Conservation (phyloP, 2,113 vertebrate genomes). For the Eclectus roratus region DNA sequence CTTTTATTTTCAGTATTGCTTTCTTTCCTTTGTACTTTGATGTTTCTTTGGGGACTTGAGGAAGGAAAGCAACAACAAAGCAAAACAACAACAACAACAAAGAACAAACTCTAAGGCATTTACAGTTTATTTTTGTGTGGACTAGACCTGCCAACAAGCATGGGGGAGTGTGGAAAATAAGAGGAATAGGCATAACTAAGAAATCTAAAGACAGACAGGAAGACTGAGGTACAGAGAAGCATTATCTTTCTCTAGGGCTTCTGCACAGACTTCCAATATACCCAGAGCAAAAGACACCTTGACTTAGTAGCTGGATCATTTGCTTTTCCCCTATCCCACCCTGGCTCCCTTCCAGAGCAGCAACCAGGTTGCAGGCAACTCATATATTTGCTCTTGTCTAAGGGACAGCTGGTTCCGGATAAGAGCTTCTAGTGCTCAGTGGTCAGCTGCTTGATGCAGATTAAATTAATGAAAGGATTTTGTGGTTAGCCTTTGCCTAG, state of each 20-base stretch:
- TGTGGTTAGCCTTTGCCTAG: background rate
- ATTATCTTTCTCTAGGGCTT: background rate
- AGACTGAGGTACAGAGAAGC: background rate
- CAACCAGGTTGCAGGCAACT: background rate
- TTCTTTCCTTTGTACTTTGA: conserved; percentile 55
- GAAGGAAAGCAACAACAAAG: conserved; percentile 29
- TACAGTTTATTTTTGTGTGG: background rate
- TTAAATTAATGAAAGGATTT: background rate
- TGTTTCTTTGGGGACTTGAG: conserved; percentile 46
- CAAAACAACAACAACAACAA: background rate
- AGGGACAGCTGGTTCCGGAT: background rate
- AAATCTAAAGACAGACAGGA: background rate
- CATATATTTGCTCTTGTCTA: conserved; percentile 6
- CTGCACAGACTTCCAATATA: background rate
- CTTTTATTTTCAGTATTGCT: conserved; percentile 19
- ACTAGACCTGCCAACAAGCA: background rate
- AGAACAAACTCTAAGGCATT: background rate
- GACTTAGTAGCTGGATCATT: background rate
- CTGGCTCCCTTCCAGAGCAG: background rate
- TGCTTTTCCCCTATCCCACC: background rate
- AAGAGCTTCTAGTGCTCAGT: background rate
- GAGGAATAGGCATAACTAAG: background rate
- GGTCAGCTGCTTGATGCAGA: background rate
- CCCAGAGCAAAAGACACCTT: accelerated
- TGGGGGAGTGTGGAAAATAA: background rate